Evolutionary conservation across 2,797 vertebrate species (phyloP), one percentile per base, ranked within the genome.

Genomic region (Pipistrellus nathusii): DNA sequence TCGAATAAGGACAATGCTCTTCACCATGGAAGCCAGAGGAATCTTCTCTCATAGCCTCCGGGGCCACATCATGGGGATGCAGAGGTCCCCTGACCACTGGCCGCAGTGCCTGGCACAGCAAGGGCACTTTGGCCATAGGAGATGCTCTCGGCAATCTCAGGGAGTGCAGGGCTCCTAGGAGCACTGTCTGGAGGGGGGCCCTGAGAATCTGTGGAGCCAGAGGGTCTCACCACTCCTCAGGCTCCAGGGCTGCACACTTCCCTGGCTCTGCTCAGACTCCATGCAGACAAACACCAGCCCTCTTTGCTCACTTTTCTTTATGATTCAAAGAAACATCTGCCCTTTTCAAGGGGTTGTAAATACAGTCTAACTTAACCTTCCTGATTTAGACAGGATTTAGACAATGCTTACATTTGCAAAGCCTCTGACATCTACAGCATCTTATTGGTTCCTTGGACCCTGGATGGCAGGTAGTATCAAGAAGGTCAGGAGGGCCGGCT

Each of bases 291-390:
- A 76, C 25, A 9, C 30, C 5, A 53, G 6, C 17, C 27, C 9
- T 73, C 72, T 68, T 23, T 75, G 18, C 48, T 59, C 2, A 35
- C 64, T 46, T 85, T 48, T 77, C 48, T 4, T 64, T 85, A 51
- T 18, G 23, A 83, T 8, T 30, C 35, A 35, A 46, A 94, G 51
- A 80, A 57, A 32, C 5, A 14, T 41, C 30, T 88, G 15, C 8
- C 12, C n/a, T 2, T 85, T 85, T 85, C 57, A 83, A 59, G 87
- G 41, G 88, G 62, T n/a, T 8, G 17, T 62, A 73, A 80, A 86
- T 53, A 38, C 35, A 20, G 35, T 51, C 35, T 92, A 30, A 17
- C 2, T 66, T 88, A 59, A 66, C 15, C 25, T 90, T 77, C 53
- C 48, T 4, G 3, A 41, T 66, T 76, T 32, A 41, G 25, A 78